Conservation (phyloP, 2,888 invertebrate species). For the Lacanobia wlatinum region DNA sequence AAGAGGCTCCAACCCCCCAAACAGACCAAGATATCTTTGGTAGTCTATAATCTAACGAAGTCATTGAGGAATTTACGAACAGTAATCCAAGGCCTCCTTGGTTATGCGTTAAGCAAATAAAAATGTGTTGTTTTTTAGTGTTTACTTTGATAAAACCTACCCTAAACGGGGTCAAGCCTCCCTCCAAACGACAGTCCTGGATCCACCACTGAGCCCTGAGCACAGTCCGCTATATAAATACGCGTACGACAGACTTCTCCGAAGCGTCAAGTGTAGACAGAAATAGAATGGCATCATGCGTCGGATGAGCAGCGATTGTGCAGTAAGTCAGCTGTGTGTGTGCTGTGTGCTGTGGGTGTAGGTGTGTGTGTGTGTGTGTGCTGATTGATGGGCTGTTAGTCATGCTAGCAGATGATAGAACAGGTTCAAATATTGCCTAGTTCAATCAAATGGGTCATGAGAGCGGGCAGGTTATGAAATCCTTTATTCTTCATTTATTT, state of each 20-base stretch:
- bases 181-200: no score
- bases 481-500: no score
- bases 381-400: background rate
- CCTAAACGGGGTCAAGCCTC: no score
- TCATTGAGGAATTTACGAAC: no score
- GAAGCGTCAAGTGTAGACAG: slow-evolving; percentile 68
- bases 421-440: background rate
- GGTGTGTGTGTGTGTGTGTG: background rate
- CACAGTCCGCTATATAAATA: slow-evolving; percentile 66
- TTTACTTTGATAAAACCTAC: no score
- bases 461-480: no score
- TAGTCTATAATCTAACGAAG: no score
- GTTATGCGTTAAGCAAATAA: no score
- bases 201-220: slow-evolving; percentile 51
- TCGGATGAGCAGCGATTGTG: slow-evolving; percentile 34
- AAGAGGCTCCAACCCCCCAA: no score
- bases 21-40: no score
- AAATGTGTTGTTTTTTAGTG: background rate
- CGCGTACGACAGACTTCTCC: slow-evolving; percentile 71
- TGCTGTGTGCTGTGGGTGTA: background rate
- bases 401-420: background rate
- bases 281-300: slow-evolving; percentile 70
- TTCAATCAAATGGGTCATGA: no score
- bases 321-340: slow-evolving; percentile 42
- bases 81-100: no score